phyloP scores from a whole-genome alignment of 1,140 invertebrate genomes.

The Phymorhynchus buccinoides region DNA sequence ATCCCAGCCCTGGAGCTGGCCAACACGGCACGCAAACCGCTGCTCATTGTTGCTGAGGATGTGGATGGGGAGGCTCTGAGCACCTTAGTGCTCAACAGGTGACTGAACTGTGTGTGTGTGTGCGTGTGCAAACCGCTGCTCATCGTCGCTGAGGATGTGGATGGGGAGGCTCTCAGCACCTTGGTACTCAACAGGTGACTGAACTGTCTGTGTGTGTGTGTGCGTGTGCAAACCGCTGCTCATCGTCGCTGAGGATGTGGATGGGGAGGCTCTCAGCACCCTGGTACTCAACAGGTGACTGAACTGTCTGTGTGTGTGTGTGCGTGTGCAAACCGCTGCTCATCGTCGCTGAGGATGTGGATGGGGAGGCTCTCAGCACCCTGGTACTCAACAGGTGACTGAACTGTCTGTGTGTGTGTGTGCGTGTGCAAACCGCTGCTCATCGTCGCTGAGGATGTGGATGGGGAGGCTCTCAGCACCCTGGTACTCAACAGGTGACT shows the following conservation, averaged over 20 bases:
- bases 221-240: constrained; percentile 93
- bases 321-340: constrained; percentile 93
- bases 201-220: neutral
- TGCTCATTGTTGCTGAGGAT: constrained; percentile 99
- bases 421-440: constrained; percentile 93
- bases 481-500: constrained; percentile 92
- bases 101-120: neutral
- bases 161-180: constrained; percentile 98
- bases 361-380: constrained; percentile 98
- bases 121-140: constrained; percentile 93
- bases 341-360: constrained; percentile 99
- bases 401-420: neutral
- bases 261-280: constrained; percentile 98
- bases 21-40: constrained; percentile 92
- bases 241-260: constrained; percentile 99
- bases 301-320: neutral
- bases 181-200: constrained; percentile 92
- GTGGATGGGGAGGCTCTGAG: constrained; percentile 98
- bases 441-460: constrained; percentile 99
- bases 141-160: constrained; percentile 99
- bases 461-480: constrained; percentile 98
- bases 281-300: constrained; percentile 92
- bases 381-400: constrained; percentile 92
- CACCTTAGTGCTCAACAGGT: constrained; percentile 96
- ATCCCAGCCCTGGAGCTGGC: constrained; percentile 98